Evolutionary conservation across 2,888 invertebrate genomes (phyloP).

Genomic region (Lithophane socia): DNA sequence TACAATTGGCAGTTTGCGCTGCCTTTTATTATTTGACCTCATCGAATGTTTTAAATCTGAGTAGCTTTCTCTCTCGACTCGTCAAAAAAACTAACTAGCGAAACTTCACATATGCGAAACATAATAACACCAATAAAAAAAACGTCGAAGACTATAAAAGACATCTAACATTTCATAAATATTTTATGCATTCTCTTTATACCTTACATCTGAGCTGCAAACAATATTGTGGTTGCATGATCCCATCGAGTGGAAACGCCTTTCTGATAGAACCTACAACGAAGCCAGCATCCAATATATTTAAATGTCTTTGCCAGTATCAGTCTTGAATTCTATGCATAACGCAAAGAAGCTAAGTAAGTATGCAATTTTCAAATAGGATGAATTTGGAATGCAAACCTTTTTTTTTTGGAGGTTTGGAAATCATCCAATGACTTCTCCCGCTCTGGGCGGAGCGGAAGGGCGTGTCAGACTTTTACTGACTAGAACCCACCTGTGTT

Average conservation of each 20-base stretch:
- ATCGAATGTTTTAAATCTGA: not conserved
- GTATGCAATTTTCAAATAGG: no score
- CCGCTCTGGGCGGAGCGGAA: no score
- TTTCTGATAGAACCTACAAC: conserved; percentile 33
- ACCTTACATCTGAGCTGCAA: conserved; percentile 26
- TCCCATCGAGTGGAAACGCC: conserved; percentile 23
- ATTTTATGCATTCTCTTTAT: conserved; percentile 18
- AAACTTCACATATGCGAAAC: not conserved
- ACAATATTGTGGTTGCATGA: conserved; percentile 37
- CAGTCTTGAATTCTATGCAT: no score
- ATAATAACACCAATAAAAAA: no score
- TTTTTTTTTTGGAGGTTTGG: no score
- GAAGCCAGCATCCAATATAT: conserved; percentile 11
- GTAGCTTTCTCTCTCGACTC: not conserved
- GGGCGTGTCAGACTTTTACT: no score
- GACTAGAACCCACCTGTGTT: no score
- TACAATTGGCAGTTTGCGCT: not conserved
- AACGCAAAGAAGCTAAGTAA: not conserved
- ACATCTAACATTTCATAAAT: not conserved
- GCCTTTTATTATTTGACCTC: conserved; percentile 1
- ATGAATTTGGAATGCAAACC: no score
- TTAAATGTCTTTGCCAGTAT: no score
- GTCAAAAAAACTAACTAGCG: not conserved
- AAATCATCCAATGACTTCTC: no score
- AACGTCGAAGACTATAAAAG: not conserved